Base-by-base conservation (phyloP, 2,888 invertebrate species). In the Pachydiplax longipennis region DNA sequence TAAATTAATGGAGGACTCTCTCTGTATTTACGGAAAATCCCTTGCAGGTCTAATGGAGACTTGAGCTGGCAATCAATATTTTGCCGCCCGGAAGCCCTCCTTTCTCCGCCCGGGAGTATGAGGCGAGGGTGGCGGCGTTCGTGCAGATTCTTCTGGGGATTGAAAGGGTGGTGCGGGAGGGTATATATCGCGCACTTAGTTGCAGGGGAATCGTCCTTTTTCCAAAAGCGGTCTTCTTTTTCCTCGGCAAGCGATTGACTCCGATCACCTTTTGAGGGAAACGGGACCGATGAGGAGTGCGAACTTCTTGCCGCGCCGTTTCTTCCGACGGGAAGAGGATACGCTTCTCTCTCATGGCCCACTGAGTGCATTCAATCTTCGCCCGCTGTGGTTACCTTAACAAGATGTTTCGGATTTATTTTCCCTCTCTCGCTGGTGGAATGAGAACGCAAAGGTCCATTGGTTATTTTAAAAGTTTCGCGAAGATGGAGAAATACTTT, bases 1-100 rank as follows among this genome's bases (percentile, higher is more conserved):
- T 94, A 94, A 94, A 94, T 94, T 94, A 94, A 94, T 94, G 94
- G 93, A 93, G 93, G 93, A 93, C 94, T 94, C 94, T 94, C 94
- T 93, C 93, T 94, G 94, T 94, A 94, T 94, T 94, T 94, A 93
- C 93, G 93, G 94, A 94, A 93, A 93, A 93, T 87, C 87, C 87
- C 87, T 87, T 65, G 93, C 93, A 93, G 93, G 92, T 93, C 93
- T 94, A 94, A 94, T 94, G 94, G 94, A 93, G 93, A 94, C 94
- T 94, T 94, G 94, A 94, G 94, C 94, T 93, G 92, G 94, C 93
- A 93, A 94, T 94, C 94, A 94, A 94, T 94, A 94, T 94, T 93
- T 87, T 37, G 37, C 61, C 87, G 61, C 61, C n/a, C 40, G 10
- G 44, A 44, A 44, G 44, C 82, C 22, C 61, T 10, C 37, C 37